A percentile compares a stretch with the other conserved stretches of the same genome.
phyloP scores from a whole-genome alignment of 92 coral and sea anemone genomes.

The Palythoa grandiflora region DNA sequence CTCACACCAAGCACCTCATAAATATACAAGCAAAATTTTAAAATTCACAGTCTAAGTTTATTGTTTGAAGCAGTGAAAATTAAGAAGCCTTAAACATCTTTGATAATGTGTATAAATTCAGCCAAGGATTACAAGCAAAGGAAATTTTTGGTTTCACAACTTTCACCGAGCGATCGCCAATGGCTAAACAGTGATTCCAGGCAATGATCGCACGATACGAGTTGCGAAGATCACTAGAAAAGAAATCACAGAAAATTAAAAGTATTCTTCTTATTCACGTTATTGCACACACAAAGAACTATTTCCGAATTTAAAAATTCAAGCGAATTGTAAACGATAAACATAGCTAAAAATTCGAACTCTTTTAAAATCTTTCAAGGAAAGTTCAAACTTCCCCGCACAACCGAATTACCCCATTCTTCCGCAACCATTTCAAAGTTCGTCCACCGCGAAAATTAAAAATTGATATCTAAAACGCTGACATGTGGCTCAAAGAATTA shows the following conservation, averaged over 20 bases:
- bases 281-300: background rate
- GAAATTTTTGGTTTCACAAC: too few relatives aligned
- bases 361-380: background rate
- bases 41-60: conserved; percentile 66
- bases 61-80: conserved; percentile 61
- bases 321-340: background rate
- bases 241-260: conserved; percentile 44
- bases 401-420: conserved; percentile 21
- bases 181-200: background rate
- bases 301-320: conserved; percentile 35
- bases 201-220: conserved; percentile 14
- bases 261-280: background rate
- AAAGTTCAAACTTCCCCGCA: background rate
- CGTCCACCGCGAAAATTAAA: conserved; percentile 78
- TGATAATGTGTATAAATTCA: background rate
- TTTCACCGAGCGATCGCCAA: background rate
- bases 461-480: conserved; percentile 88
- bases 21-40: conserved; percentile 72
- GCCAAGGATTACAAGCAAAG: background rate
- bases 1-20: conserved; percentile 42
- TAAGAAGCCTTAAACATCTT: conserved; percentile 29
- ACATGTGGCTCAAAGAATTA: conserved; percentile 95
- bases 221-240: conserved; percentile 27
- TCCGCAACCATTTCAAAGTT: conserved; percentile 42
- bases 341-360: background rate